Base-by-base conservation (phyloP, 2,113 vertebrate genomes). In the Potamarius usumacintae region DNA sequence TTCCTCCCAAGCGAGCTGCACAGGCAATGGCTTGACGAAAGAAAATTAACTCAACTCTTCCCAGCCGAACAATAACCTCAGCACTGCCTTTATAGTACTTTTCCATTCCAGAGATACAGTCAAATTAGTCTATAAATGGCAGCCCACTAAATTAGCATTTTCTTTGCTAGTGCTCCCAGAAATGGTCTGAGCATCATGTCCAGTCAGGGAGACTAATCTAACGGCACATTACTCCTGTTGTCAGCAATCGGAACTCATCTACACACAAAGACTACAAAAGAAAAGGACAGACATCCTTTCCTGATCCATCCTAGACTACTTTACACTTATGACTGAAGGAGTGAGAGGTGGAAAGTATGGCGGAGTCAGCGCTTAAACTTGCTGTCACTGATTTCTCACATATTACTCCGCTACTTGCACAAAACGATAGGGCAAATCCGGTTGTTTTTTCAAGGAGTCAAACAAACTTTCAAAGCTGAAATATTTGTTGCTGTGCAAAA, bases 291-390 rank as follows among this genome's bases (percentile, higher is more conserved):
- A 27, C 25, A 55, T 55, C 14, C 27, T 58, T 20, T 30, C 53
- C 27, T 42, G n/a, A 87, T 87, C 87, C 82, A 14, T 87, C n/a
- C 42, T 12, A 48, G 63, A 84, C 84, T 86, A 50, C 89, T 88
- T 83, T 81, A 80, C 72, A 86, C 78, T 84, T 62, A 78, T 30
- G 30, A 53, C 58, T 15, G 71, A 30, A 52, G 78, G 18, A 69
- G 52, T 77, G 58, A 83, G 52, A 71, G 34, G 27, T 27, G 42
- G 8, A n/a, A 79, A 55, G 22, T 11, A 63, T 11, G 62, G 52
- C 72, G 15, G 42, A 27, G 63, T 52, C 50, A 9, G 14, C 9
- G 9, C 30, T 85, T 69, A 62, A 17, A 22, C 34, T 67, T 25
- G 5, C 7, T 7, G 50, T 76, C 18, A 2, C 18, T 87, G 63